These are phyloP conservation scores for Semotilus atromaculatus DNA, from an alignment of 2,797 vertebrate genomes.

Conservation along the genomic window DNA sequence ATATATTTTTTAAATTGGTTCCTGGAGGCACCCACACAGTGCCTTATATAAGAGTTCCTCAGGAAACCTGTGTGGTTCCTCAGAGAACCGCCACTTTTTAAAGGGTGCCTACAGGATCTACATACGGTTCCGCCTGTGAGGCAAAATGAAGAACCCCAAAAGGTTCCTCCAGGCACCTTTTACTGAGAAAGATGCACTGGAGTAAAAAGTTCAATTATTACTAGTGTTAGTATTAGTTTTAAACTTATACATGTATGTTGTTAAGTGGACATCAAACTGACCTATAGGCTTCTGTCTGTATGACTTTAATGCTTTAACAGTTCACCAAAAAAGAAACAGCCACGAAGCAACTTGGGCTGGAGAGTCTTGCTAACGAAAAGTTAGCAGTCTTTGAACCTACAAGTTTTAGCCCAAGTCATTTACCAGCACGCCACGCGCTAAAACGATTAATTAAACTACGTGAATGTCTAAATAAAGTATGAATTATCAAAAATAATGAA, in stretches of 20 bases:
- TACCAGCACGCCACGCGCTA: not conserved
- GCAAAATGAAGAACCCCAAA: too few relatives aligned
- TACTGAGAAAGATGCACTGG: not conserved
- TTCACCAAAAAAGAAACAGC: not conserved
- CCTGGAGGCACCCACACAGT: too few relatives aligned
- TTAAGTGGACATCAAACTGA: not conserved
- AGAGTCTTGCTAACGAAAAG: not conserved
- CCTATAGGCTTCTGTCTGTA: too few relatives aligned
- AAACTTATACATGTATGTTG: not conserved
- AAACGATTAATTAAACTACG: not conserved
- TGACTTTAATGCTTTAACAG: not conserved
- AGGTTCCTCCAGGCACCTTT: too few relatives aligned
- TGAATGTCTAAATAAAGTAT: not conserved
- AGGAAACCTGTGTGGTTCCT: too few relatives aligned
- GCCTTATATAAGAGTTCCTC: too few relatives aligned
- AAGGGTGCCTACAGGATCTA: too few relatives aligned
- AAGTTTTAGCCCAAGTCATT: not conserved
- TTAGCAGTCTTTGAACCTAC: not conserved
- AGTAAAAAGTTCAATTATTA: not conserved
- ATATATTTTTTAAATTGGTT: too few relatives aligned
- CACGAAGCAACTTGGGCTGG: not conserved
- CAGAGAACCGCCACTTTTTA: too few relatives aligned
- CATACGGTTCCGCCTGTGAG: too few relatives aligned
- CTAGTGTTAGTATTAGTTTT: not conserved
- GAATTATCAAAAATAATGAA: constrained; percentile 64